Percentiles rank a stretch among this genome's conserved stretches.
These are phyloP conservation scores for Antedon mediterranea DNA, from an alignment of 53 echinoderm and acorn worm genomes.

Conservation along the genomic window DNA sequence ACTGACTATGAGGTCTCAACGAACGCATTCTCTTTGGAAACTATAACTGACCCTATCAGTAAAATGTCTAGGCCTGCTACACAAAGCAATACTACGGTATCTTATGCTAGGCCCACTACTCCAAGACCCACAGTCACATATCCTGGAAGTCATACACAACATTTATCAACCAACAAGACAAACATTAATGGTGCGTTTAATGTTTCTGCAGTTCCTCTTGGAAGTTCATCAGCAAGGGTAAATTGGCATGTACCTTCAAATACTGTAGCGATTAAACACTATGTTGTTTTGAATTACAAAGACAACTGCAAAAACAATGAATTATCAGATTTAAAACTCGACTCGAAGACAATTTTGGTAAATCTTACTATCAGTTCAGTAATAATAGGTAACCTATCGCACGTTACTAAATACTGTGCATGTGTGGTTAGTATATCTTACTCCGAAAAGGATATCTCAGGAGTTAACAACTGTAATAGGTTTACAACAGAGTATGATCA, in stretches of 20 bases:
- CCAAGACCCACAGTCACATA: no score
- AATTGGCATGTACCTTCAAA: neutral
- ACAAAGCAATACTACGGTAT: no score
- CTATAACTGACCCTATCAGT: no score
- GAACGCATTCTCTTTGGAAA: no score
- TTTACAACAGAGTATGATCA: neutral
- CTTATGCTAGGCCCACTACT: no score
- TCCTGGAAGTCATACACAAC: no score
- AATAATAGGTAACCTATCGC: neutral
- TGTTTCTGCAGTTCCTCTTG: neutral
- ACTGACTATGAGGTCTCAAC: no score
- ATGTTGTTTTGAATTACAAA: neutral
- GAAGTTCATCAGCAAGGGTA: neutral
- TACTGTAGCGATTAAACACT: neutral
- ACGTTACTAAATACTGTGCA: neutral
- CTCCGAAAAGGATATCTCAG: neutral
- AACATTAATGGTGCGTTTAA: neutral
- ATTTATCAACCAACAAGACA: no score
- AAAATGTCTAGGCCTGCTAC: no score
- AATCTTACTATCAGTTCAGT: neutral
- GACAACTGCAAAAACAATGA: neutral
- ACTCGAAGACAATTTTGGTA: neutral
- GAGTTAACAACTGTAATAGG: neutral
- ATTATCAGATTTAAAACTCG: neutral
- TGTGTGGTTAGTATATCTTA: neutral